Percentiles rank a stretch among this genome's conserved stretches.
Conservation (phyloP, 1,140 invertebrate genomes). For the Brachionus plicatilis region DNA sequence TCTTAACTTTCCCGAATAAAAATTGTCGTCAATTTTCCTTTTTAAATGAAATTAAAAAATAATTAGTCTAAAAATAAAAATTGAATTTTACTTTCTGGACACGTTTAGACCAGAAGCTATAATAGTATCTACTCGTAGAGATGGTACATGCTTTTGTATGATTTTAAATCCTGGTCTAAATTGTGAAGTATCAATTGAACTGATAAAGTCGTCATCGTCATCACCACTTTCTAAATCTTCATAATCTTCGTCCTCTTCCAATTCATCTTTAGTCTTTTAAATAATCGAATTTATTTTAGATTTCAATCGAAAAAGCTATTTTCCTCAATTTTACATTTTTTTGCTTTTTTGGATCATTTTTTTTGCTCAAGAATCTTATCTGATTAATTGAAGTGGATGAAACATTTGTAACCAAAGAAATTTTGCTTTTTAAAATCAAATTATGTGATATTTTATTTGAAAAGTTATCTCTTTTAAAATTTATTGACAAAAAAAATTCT, state of each 20-base stretch:
- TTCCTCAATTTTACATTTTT: background rate
- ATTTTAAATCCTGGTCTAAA: slow-evolving; percentile 31
- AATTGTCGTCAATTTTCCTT: slow-evolving; percentile 30
- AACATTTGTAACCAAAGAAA: too few relatives aligned
- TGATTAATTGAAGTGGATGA: background rate
- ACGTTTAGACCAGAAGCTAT: slow-evolving; percentile 9
- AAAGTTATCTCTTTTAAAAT: background rate
- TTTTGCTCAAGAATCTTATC: background rate
- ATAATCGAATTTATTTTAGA: background rate
- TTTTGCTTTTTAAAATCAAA: too few relatives aligned
- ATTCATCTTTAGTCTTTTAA: background rate
- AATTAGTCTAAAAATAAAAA: background rate
- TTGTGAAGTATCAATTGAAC: background rate
- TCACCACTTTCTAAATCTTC: background rate
- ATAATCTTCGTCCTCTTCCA: background rate
- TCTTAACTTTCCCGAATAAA: slow-evolving; percentile 28
- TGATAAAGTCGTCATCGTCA: background rate
- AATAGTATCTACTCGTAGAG: background rate
- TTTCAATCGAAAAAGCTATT: background rate
- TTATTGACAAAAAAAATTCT: background rate
- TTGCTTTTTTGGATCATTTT: background rate
- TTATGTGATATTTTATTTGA: background rate
- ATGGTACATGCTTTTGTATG: slow-evolving; percentile 23
- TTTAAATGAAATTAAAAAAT: background rate
- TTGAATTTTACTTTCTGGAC: slow-evolving; percentile 12